A percentile compares a stretch with the other conserved stretches of the same genome.
phyloP scores from a whole-genome alignment of 2,113 vertebrate genomes.

The Eptatretus burgeri region DNA sequence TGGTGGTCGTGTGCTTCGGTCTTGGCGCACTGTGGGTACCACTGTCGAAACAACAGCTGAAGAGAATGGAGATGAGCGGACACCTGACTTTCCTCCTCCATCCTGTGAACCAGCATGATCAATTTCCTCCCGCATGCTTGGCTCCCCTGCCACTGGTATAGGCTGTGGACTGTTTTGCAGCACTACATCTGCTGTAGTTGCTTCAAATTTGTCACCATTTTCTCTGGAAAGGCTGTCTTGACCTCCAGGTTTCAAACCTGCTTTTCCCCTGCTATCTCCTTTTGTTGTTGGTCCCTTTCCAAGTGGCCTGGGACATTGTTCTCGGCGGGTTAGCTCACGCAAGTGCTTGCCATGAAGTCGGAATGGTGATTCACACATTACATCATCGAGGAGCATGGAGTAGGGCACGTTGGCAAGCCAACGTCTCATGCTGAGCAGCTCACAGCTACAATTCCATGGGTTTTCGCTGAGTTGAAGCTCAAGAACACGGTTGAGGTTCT shows the following conservation, averaged over 20 bases:
- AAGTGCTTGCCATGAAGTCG: slow-evolving; percentile 75
- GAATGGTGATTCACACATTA: slow-evolving; percentile 86
- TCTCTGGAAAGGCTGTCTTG: slow-evolving; percentile 22
- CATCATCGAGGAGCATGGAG: slow-evolving; percentile 73
- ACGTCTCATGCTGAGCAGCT: slow-evolving; percentile 64
- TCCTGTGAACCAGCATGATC: too few species aligned
- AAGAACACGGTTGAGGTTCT: slow-evolving; percentile 92
- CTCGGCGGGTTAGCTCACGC: slow-evolving; percentile 73
- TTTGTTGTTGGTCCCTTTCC: slow-evolving; percentile 33
- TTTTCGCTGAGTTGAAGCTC: slow-evolving; percentile 96
- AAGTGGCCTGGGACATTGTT: slow-evolving; percentile 41
- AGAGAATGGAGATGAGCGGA: slow-evolving; percentile 29
- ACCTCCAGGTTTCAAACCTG: slow-evolving; percentile 32
- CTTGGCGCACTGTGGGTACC: slow-evolving; percentile 51
- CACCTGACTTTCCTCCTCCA: slow-evolving; percentile 29
- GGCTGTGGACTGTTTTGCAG: too few species aligned
- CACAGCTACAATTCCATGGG: slow-evolving; percentile 92
- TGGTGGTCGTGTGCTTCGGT: slow-evolving; percentile 59
- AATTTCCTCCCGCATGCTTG: too few species aligned
- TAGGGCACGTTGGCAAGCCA: slow-evolving; percentile 26
- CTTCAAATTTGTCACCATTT: too few species aligned
- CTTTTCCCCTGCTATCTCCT: slow-evolving; percentile 26
- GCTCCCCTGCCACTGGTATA: too few species aligned
- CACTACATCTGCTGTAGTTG: too few species aligned
- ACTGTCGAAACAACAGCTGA: slow-evolving; percentile 35